These are phyloP conservation scores for Apteryx mantelli DNA, from an alignment of 2,113 vertebrate species.

Conservation along the genomic window DNA sequence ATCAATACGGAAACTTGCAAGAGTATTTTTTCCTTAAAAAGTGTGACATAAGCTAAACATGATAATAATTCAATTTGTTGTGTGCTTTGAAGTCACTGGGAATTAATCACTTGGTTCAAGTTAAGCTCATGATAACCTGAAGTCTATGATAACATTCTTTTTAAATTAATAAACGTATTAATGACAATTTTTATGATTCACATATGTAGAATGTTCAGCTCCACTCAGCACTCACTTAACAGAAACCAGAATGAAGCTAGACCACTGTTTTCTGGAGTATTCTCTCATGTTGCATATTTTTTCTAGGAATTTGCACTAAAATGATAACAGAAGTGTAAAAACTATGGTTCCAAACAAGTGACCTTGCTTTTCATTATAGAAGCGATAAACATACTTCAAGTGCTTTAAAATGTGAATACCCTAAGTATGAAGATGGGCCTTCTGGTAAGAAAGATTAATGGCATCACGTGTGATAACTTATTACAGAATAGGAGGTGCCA, in stretches of 20 bases:
- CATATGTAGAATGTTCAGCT: background rate
- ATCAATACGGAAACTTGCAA: background rate
- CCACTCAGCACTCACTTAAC: background rate
- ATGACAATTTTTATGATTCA: background rate
- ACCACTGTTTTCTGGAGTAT: background rate
- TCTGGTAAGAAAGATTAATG: background rate
- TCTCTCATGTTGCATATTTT: background rate
- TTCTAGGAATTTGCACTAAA: background rate
- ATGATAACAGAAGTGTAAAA: background rate
- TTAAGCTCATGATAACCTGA: slow-evolving; percentile 10
- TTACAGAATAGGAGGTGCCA: background rate
- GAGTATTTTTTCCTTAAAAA: background rate
- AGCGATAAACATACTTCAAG: background rate
- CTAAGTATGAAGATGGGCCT: background rate
- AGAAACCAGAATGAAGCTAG: background rate
- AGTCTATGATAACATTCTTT: slow-evolving; percentile 2
- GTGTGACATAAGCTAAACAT: background rate
- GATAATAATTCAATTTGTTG: background rate
- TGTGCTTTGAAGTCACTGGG: slow-evolving; percentile 34
- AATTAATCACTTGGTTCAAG: slow-evolving; percentile 24
- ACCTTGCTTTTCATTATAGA: background rate
- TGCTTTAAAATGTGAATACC: background rate
- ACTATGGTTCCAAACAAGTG: background rate
- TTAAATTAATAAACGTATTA: background rate
- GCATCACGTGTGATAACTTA: background rate